These are phyloP conservation scores for Sebastes steindachneri DNA, from an alignment of 2,797 vertebrate genomes.

Conservation along the genomic window DNA sequence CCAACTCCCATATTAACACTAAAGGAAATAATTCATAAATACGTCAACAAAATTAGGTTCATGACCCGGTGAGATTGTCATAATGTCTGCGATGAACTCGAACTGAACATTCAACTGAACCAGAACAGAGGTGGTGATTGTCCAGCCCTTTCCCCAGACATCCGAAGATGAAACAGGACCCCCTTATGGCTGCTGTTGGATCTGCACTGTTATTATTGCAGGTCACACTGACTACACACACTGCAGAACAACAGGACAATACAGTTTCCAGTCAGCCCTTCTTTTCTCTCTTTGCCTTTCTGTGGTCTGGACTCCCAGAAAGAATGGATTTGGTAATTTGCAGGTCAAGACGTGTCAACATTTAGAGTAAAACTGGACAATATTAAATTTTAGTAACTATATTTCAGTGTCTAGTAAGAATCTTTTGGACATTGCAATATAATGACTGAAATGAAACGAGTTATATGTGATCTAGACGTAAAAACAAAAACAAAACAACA, in stretches of 20 bases:
- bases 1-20: slow-evolving; percentile 28
- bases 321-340: not conserved
- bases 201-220: slow-evolving; percentile 33
- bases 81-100: slow-evolving; percentile 33
- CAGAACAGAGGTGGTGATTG: slow-evolving; percentile 38
- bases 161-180: slow-evolving; percentile 15
- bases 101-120: slow-evolving; percentile 17
- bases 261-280: slow-evolving; percentile 65
- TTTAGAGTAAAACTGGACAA: not conserved
- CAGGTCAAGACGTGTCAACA: not conserved
- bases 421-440: not conserved
- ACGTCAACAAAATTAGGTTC: not conserved
- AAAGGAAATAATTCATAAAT: slow-evolving; percentile 22
- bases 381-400: too few relatives aligned
- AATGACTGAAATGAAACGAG: not conserved
- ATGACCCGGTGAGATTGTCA: slow-evolving; percentile 53
- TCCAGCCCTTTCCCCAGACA: slow-evolving; percentile 41
- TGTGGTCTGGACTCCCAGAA: not conserved
- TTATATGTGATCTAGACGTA: too few relatives aligned
- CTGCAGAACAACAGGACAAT: slow-evolving; percentile 18
- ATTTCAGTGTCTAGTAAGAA: not conserved
- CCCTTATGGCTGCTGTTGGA: slow-evolving; percentile 49
- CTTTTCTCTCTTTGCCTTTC: not conserved
- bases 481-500: too few relatives aligned
- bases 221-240: slow-evolving; percentile 6